Base-by-base conservation (phyloP, 92 coral and sea anemone genomes). In the Zoanthus solanderi region DNA sequence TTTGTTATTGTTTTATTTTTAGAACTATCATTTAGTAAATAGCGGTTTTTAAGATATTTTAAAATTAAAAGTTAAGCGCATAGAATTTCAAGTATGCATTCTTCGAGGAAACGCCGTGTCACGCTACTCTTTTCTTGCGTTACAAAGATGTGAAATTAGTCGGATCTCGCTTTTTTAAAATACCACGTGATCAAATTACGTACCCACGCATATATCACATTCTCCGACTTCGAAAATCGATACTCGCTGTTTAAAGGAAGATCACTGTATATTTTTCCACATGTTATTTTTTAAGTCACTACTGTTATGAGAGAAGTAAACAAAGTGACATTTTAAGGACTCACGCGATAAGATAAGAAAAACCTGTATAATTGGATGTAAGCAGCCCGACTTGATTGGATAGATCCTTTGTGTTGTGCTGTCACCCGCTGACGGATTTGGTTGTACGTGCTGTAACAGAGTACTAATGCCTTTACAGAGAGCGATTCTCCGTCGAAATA, bases 161-260 rank as follows among this genome's bases (percentile, higher is more conserved):
- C 2, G 4, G 37, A n/a, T 48, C 85, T 81, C 28, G 69, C 31
- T n/a, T 7, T 4, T 79, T 81, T 63, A 79, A 54, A 17, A 80
- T 65, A 65, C 75, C 85, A 81, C 85, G 85, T 81, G 85, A 81
- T 81, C 85, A 52, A 30, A 57, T 47, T 81, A 81, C 85, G 85
- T 65, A 66, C 16, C 7, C 29, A 17, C 9, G 34, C 15, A 76
- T 44, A 18, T 23, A 79, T 31, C 34, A 47, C 60, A 45, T 81
- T 81, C 75, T 81, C 82, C 66, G 68, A 29, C 74, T 81, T 63
- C 61, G 60, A 17, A 23, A 81, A 81, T 15, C 42, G 74, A 81
- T 81, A 28, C 12, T 9, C 69, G 47, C 58, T 60, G 44, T 47
- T 74, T 81, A 60, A 37, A 28, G 30, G 60, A 13, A 7, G 30